phyloP scores from a whole-genome alignment of 35 echinoderm and acorn worm genomes.

The Hemicentrotus pulcherrimus region DNA sequence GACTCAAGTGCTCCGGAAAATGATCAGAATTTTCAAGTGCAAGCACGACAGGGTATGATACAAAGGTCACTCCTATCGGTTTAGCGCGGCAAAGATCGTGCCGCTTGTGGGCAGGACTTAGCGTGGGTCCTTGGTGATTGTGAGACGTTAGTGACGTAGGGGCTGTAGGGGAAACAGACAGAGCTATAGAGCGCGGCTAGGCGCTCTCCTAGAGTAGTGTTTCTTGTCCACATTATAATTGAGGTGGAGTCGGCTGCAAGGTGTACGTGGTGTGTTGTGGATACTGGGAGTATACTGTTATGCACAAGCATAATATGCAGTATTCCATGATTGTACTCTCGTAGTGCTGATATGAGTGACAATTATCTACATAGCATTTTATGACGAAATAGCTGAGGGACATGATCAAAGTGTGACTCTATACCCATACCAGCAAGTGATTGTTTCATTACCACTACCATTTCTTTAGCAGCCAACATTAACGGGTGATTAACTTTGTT shows the following conservation, averaged over 20 bases:
- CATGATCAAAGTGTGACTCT: not conserved
- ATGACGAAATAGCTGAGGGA: not conserved
- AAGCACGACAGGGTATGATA: conserved; percentile 36
- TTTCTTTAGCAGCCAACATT: not conserved
- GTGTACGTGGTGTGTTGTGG: conserved; percentile 6
- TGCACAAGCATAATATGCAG: not conserved
- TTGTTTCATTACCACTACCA: not conserved
- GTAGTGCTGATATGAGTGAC: not conserved
- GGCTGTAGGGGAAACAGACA: conserved; percentile 30
- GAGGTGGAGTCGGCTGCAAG: not conserved
- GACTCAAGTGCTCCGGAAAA: conserved; percentile 54
- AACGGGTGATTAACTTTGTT: not conserved
- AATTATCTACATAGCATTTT: not conserved
- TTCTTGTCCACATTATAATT: conserved; percentile 1
- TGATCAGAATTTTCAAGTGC: conserved; percentile 46
- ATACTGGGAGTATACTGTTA: not conserved
- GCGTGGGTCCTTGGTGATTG: conserved; percentile 35
- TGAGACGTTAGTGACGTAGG: conserved; percentile 42
- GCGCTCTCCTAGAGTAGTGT: conserved; percentile 28
- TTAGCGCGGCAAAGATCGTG: not conserved
- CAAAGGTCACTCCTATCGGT: conserved; percentile 47
- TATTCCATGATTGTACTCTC: not conserved
- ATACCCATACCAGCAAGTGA: not conserved
- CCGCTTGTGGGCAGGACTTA: conserved; percentile 51
- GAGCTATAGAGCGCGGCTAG: not conserved